Percentiles rank a stretch among this genome's conserved stretches.
Evolutionary conservation across 2,888 invertebrate species (phyloP).

Genomic region (Phania funesta): DNA sequence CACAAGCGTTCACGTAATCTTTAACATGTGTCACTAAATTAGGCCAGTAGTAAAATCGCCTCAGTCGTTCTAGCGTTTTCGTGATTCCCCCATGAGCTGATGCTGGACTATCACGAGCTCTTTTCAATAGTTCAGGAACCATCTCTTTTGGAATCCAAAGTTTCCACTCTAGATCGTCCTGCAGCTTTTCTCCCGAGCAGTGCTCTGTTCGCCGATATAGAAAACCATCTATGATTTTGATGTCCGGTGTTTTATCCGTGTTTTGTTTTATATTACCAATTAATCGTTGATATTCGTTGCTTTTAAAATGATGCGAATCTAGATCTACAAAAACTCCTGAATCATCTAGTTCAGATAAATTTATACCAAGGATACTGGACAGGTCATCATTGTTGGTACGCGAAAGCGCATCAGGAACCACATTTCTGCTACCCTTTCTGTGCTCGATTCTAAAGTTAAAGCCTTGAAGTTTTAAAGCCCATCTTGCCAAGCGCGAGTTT

Average conservation of each 20-base stretch:
- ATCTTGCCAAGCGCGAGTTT: slow-evolving; percentile 40
- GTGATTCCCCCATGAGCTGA: slow-evolving; percentile 37
- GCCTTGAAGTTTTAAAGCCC: slow-evolving; percentile 47
- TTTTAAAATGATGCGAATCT: slow-evolving; percentile 21
- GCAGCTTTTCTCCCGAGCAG: slow-evolving; percentile 6
- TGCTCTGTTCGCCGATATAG: slow-evolving; percentile 39
- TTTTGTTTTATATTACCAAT: neutral
- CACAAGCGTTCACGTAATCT: slow-evolving; percentile 29
- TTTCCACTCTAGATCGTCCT: slow-evolving; percentile 46
- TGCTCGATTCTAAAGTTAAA: slow-evolving; percentile 44
- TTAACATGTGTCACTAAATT: neutral
- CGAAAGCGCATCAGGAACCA: slow-evolving; percentile 51
- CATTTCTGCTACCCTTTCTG: slow-evolving; percentile 40
- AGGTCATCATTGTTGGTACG: slow-evolving; percentile 7
- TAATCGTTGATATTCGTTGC: neutral
- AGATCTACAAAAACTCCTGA: slow-evolving; percentile 29
- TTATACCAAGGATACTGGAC: neutral
- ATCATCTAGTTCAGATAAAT: neutral
- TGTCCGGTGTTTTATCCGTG: slow-evolving; percentile 22
- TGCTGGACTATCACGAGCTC: slow-evolving; percentile 10
- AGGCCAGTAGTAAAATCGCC: slow-evolving; percentile 48
- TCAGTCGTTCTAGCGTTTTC: slow-evolving; percentile 35
- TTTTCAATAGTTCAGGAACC: slow-evolving; percentile 5
- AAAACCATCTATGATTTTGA: slow-evolving; percentile 34
- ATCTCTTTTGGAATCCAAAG: slow-evolving; percentile 45